Base-by-base conservation (phyloP, 2,797 vertebrate genomes). In the Philypnodon macrostomus region DNA sequence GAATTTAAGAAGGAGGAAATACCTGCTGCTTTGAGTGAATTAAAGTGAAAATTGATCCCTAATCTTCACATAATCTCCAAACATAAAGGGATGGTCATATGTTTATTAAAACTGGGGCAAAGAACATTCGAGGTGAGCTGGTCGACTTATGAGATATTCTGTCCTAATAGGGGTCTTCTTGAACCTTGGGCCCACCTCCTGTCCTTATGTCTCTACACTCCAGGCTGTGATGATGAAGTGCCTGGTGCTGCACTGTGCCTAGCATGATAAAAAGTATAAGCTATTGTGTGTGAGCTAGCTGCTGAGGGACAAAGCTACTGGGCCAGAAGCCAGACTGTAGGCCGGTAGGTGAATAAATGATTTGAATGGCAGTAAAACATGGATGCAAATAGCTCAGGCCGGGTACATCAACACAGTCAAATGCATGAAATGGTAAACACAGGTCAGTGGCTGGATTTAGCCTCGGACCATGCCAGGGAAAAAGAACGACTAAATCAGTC, bases 211-310 rank as follows among this genome's bases (percentile, higher is more conserved):
- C 69, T 77, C 73, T 82, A 15, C 39, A 11, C 79, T 75, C 75
- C 77, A 84, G 79, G 73, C 70, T 53, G 70, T 44, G 55, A 68
- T 79, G 79, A 86, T 83, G 82, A 85, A 83, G 75, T 80, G 78
- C 67, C 77, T 65, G 59, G 67, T 12, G 63, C 73, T 75, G 75
- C 77, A 69, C 85, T 81, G 80, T 74, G 75, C 60, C 50, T 7
- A 79, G 79, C 81, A 85, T 87, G 74, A 83, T 77, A 84, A 87
- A 84, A 48, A 81, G 81, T 6, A n/a, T 37, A n/a, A 58, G 61
- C n/a, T n/a, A n/a, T 33, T 47, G 61, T 68, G 63, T 47, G 64
- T 59, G 59, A 60, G 63, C 66, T 73, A 74, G 77, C 84, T 77
- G 77, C 67, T 49, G 13, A 47, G 69, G 57, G 48, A 73, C 68